Percentiles rank a stretch among this genome's conserved stretches.
Evolutionary conservation across 2,888 invertebrate species (phyloP).

Genomic region (Aromia moschata): DNA sequence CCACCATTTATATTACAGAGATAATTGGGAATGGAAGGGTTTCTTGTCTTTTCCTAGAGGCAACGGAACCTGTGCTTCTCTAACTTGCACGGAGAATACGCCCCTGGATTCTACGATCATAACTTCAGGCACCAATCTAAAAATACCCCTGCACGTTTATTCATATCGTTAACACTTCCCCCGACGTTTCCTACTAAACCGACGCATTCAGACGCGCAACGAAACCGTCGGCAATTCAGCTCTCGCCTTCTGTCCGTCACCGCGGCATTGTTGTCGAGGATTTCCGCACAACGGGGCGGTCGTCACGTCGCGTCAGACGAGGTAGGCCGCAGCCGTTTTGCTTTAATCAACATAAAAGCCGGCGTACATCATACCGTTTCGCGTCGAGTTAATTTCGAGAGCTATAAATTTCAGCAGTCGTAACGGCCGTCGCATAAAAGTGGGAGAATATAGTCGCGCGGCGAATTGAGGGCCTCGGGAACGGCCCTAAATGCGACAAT

Average conservation of each 20-base stretch:
- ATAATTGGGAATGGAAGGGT: too few species aligned
- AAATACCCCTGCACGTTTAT: not conserved
- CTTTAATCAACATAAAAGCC: constrained; percentile 45
- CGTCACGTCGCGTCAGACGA: not conserved
- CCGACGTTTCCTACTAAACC: not conserved
- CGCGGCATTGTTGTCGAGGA: not conserved
- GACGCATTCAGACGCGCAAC: not conserved
- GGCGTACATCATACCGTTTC: constrained; percentile 13
- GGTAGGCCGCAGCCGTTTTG: constrained; percentile 21
- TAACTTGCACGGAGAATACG: too few species aligned
- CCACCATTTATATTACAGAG: too few species aligned
- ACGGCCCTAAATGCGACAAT: too few species aligned
- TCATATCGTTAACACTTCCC: not conserved
- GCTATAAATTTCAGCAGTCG: constrained; percentile 18
- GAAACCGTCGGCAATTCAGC: not conserved
- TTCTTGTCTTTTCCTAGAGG: too few species aligned
- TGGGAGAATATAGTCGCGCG: too few species aligned
- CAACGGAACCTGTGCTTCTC: too few species aligned
- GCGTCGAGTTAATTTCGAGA: constrained; percentile 16
- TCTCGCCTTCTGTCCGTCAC: not conserved
- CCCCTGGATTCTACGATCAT: too few species aligned
- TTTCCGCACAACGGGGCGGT: not conserved
- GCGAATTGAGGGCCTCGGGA: too few species aligned
- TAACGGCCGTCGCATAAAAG: constrained; percentile 8
- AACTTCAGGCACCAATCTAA: not conserved